Conservation (phyloP, 2,797 vertebrate genomes). For the Distichodus sexfasciatus region DNA sequence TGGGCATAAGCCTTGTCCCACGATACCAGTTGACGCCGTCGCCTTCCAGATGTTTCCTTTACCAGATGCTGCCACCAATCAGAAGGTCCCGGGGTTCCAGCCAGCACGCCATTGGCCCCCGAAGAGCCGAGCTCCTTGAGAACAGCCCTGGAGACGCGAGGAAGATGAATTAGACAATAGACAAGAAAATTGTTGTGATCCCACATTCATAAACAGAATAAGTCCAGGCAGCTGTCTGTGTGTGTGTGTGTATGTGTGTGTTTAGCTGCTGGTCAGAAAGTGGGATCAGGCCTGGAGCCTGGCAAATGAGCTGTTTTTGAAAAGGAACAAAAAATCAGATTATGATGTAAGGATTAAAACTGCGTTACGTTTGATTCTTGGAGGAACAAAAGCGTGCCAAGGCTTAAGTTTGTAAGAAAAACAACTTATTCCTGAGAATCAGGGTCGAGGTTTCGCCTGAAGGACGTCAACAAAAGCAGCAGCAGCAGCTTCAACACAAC, state of each 20-base stretch:
- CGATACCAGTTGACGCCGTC: neutral
- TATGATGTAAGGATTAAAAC: neutral
- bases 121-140: neutral
- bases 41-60: slow-evolving; percentile 36
- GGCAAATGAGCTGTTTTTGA: neutral
- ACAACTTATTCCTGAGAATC: neutral
- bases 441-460: neutral
- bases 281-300: slow-evolving; percentile 3
- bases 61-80: slow-evolving; percentile 4
- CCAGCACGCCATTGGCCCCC: neutral
- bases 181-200: slow-evolving; percentile 24
- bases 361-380: neutral
- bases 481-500: too few relatives aligned
- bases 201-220: too few relatives aligned
- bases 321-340: slow-evolving; percentile 26
- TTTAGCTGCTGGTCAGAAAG: slow-evolving; percentile 9
- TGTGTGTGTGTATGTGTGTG: slow-evolving; percentile 35
- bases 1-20: slow-evolving; percentile 5
- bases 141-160: neutral
- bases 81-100: neutral
- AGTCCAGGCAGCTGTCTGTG: slow-evolving; percentile 41
- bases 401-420: neutral
- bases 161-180: neutral
- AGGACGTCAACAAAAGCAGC: neutral
- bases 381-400: neutral